phyloP scores from a whole-genome alignment of 2,888 invertebrate species.

The Timema podura region DNA sequence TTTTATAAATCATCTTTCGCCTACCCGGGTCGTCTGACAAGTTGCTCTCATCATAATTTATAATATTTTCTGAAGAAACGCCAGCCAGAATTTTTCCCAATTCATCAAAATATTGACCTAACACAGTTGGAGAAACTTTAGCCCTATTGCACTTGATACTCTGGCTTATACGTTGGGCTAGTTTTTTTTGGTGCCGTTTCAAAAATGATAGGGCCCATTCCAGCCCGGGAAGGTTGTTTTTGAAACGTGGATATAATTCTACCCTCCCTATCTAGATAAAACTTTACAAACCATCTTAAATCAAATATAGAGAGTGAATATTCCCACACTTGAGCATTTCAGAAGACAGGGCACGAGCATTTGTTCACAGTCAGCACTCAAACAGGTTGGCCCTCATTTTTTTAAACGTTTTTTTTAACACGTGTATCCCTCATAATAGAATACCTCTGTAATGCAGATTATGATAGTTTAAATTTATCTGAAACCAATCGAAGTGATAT shows the following conservation, averaged over 20 bases:
- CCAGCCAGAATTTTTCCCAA: conserved; percentile 26
- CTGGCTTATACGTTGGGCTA: conserved; percentile 26
- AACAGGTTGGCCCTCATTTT: no score
- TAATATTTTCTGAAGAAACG: conserved; percentile 35
- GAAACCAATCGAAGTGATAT: no score
- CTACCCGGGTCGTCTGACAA: conserved; percentile 39
- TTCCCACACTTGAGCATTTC: not conserved
- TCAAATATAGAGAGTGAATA: not conserved
- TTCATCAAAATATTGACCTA: conserved; percentile 34
- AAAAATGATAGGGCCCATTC: conserved; percentile 35
- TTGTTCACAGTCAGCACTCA: no score
- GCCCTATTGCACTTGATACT: conserved; percentile 35
- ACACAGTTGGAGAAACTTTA: conserved; percentile 25
- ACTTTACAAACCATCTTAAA: not conserved
- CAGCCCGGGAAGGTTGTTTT: conserved; percentile 35
- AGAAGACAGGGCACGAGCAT: no score
- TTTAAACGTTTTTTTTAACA: no score
- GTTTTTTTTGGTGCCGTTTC: conserved; percentile 22
- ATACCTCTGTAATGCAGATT: no score
- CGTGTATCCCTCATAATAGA: no score
- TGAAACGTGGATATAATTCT: conserved; percentile 23
- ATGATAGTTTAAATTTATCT: no score
- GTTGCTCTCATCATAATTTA: conserved; percentile 38
- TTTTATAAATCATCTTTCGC: conserved; percentile 32
- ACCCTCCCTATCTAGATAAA: not conserved